Evolutionary conservation across 2,888 invertebrate genomes (phyloP), one percentile per base, ranked within the genome.

Genomic region (Noctua fimbriata): DNA sequence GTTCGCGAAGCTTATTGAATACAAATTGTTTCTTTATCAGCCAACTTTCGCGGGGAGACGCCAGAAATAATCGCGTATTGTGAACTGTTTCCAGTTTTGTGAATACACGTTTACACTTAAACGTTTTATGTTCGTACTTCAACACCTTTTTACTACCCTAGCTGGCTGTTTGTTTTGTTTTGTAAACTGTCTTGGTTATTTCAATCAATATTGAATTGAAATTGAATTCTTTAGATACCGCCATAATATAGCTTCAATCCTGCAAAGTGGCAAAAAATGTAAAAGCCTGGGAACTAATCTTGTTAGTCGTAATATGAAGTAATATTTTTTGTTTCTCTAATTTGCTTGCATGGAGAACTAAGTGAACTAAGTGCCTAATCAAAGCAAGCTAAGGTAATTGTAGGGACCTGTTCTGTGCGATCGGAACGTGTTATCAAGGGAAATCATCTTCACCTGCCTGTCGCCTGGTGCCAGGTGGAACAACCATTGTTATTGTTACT

Each of bases 21-120:
- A 95, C 95, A 95, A 95, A 95, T 95, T 94, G 95, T 95, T 94
- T 93, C 94, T 95, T 95, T 95, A 95, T 93, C 94, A 92, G 91
- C 89, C 89, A 92, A 93, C 87, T 92, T 93, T 93, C 84, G 90
- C 90, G 89, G 87, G 78, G 82, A 87, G 83, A 85, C 79, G 87
- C 84, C 79, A 82, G 74, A 84, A 87, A 89, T 89, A 87, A 87
- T 88, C 86, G 86, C 69, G 81, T 86, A 87, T 90, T 87, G 87
- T 87, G 78, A 83, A 81, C 83, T 83, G 83, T 72, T 79, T 36
- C 67, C 72, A 73, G 9, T 86, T 83, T 80, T 73, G 69, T 73
- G 75, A 75, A 75, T 73, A 80, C 58, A 83, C 69, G 55, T 85
- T 77, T 63, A 72, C 60, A 74, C 3, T 65, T 55, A 14, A 81